Conservation (phyloP, 1,140 invertebrate genomes). For the Micrasema longulum region DNA sequence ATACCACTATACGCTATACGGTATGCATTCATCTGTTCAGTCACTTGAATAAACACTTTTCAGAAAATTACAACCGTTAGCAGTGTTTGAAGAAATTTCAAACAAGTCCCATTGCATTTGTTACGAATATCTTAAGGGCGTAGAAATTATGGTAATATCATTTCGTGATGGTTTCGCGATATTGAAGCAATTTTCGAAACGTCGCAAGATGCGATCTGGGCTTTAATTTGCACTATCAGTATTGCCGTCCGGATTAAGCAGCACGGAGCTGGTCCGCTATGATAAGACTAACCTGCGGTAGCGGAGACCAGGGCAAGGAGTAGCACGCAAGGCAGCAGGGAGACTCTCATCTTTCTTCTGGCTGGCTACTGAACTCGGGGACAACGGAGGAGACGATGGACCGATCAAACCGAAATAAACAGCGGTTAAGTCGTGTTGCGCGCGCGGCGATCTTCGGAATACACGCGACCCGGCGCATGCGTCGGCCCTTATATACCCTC, state of each 20-base stretch:
- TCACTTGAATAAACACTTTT: constrained; percentile 37
- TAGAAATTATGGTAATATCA: too few species aligned
- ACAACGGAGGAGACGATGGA: too few species aligned
- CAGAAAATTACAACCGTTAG: constrained; percentile 25
- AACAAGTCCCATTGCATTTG: constrained; percentile 10
- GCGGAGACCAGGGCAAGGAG: constrained; percentile 38
- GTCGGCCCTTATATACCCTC: constrained; percentile 35
- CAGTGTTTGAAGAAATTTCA: constrained; percentile 34
- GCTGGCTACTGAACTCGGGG: too few species aligned
- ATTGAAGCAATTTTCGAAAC: too few species aligned
- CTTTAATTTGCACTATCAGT: too few species aligned
- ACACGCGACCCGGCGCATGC: constrained; percentile 40
- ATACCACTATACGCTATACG: too few species aligned
- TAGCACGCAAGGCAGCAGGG: constrained; percentile 37
- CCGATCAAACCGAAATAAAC: background rate
- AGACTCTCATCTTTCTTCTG: constrained; percentile 30
- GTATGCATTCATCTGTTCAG: constrained; percentile 8
- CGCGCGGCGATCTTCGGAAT: constrained; percentile 36
- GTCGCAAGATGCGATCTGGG: too few species aligned
- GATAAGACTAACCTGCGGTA: constrained; percentile 46
- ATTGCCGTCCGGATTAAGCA: too few species aligned
- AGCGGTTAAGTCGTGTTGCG: constrained; percentile 26
- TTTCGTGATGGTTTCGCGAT: too few species aligned
- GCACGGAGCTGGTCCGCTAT: too few species aligned
- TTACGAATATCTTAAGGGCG: too few species aligned